Evolutionary conservation across 1,140 invertebrate species (phyloP).

Genomic region (Euborellia annulipes): DNA sequence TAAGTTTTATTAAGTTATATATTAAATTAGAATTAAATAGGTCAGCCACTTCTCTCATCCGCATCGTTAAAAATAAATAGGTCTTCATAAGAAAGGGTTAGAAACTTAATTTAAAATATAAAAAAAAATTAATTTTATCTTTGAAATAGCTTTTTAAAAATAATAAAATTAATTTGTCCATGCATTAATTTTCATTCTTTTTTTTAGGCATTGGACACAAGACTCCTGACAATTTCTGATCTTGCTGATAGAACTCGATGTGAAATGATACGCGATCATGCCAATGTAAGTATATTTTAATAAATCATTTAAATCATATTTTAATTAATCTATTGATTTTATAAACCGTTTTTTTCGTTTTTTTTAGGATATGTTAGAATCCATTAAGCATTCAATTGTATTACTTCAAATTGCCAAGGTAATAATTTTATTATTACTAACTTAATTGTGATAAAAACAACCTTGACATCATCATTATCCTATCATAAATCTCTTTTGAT

Average conservation of each 20-base stretch:
- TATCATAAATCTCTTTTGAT: no score
- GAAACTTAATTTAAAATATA: no score
- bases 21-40: no score
- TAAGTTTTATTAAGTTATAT: no score
- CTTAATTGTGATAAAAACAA: no score
- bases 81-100: no score
- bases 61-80: no score
- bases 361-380: conserved; percentile 68
- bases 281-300: conserved; percentile 34
- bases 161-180: no score
- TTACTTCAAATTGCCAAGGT: conserved; percentile 94
- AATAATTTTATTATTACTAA: conserved; percentile 20
- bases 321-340: not conserved
- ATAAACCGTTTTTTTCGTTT: conserved; percentile 13
- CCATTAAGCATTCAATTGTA: conserved; percentile 94
- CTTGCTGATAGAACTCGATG: conserved; percentile 46
- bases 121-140: no score
- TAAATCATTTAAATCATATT: not conserved
- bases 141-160: no score
- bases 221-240: conserved; percentile 45
- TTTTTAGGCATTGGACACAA: conserved; percentile 44
- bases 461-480: no score
- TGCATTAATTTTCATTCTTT: conserved; percentile 7
- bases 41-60: no score
- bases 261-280: conserved; percentile 41